Percentiles rank a stretch among this genome's conserved stretches.
Evolutionary conservation across 2,797 vertebrate species (phyloP).

Genomic region (Lerista edwardsae): DNA sequence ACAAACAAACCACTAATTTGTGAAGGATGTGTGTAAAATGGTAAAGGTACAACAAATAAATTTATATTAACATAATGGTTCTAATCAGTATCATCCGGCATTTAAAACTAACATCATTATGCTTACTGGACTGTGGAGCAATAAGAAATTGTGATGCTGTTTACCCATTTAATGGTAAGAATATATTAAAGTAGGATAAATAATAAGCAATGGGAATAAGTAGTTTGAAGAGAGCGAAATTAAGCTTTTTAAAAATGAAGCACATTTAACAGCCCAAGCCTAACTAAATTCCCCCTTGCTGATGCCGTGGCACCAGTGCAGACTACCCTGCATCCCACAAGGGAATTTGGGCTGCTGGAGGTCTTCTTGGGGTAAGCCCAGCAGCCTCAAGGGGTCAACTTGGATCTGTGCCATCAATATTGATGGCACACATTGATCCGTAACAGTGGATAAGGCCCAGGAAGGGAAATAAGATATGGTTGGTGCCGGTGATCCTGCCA

Average conservation of each 20-base stretch:
- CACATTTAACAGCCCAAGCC: too few relatives aligned
- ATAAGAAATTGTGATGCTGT: constrained; percentile 57
- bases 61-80: constrained; percentile 44
- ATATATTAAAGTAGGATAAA: constrained; percentile 67
- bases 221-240: constrained; percentile 53
- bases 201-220: constrained; percentile 67
- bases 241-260: background rate
- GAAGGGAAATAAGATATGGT: too few relatives aligned
- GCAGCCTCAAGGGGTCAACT: too few relatives aligned
- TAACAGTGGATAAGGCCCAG: too few relatives aligned
- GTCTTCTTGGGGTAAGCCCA: too few relatives aligned
- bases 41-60: constrained; percentile 59
- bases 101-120: constrained; percentile 53
- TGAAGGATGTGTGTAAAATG: constrained; percentile 60
- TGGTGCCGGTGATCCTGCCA: too few relatives aligned
- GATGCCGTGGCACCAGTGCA: too few relatives aligned
- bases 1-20: constrained; percentile 57
- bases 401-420: too few relatives aligned
- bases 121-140: constrained; percentile 62
- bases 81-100: constrained; percentile 34
- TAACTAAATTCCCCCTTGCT: too few relatives aligned
- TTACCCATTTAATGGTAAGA: constrained; percentile 65
- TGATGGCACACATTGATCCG: too few relatives aligned
- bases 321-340: too few relatives aligned
- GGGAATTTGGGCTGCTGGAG: too few relatives aligned